Percentiles rank a stretch among this genome's conserved stretches.
Conservation (phyloP, 1,140 invertebrate species). For the Bombus confusus region DNA sequence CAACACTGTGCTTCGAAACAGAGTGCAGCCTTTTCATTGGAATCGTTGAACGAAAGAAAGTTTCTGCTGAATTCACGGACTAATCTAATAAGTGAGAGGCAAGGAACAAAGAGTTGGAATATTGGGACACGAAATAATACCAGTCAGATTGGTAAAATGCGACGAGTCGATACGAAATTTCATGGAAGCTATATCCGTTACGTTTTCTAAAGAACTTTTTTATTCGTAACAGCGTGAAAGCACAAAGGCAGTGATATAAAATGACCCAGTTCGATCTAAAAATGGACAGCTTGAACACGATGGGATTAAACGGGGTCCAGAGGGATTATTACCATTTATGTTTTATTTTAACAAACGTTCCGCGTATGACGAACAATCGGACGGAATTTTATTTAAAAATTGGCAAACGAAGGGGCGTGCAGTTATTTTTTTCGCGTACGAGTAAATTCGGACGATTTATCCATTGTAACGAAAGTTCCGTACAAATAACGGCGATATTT, state of each 20-base stretch:
- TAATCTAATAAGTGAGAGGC: not conserved
- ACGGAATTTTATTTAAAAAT: too few relatives aligned
- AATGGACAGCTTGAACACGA: not conserved
- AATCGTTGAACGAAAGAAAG: not conserved
- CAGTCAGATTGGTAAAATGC: too few relatives aligned
- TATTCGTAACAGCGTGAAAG: not conserved
- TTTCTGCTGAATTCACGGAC: not conserved
- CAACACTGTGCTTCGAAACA: not conserved
- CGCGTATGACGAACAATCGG: not conserved
- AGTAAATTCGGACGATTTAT: not conserved
- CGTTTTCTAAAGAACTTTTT: not conserved
- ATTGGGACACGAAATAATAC: not conserved
- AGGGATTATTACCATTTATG: not conserved
- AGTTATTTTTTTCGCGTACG: not conserved
- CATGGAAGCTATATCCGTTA: too few relatives aligned
- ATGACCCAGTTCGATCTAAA: not conserved
- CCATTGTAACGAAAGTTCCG: not conserved
- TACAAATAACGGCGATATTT: not conserved
- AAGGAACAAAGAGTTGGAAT: not conserved
- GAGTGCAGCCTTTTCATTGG: not conserved
- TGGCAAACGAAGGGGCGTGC: not conserved
- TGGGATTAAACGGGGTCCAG: not conserved
- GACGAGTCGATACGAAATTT: not conserved
- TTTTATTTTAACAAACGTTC: not conserved
- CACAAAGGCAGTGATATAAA: not conserved